These are phyloP conservation scores for Acleris sparsana DNA, from an alignment of 2,888 invertebrate genomes.

Conservation along the genomic window DNA sequence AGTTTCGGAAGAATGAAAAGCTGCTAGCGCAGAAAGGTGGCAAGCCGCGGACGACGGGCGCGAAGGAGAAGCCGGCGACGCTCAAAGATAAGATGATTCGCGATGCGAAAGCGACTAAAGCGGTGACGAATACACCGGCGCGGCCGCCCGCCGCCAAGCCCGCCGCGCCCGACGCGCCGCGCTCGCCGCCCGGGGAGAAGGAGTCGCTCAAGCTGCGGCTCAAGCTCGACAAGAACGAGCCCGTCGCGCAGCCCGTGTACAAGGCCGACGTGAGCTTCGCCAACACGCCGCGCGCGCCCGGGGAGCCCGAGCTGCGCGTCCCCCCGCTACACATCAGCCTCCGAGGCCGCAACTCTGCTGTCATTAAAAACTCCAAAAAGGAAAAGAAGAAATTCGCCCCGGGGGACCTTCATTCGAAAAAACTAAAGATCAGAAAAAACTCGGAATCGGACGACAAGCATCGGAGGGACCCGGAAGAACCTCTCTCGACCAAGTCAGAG, in stretches of 20 bases:
- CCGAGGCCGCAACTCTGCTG: conserved; percentile 92
- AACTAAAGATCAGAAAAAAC: conserved; percentile 77
- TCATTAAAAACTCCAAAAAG: conserved; percentile 91
- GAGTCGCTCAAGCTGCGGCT: conserved; percentile 93
- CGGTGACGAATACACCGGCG: conserved; percentile 58
- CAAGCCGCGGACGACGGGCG: conserved; percentile 65
- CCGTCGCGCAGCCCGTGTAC: conserved; percentile 89
- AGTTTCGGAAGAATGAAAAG: conserved; percentile 58
- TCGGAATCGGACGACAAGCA: conserved; percentile 69
- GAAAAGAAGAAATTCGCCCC: conserved; percentile 83
- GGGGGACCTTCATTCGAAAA: conserved; percentile 79
- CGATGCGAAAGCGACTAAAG: conserved; percentile 71
- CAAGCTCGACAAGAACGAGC: conserved; percentile 92
- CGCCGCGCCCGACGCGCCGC: conserved; percentile 54
- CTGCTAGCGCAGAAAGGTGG: conserved; percentile 66
- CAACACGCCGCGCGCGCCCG: conserved; percentile 68
- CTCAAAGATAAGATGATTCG: conserved; percentile 72
- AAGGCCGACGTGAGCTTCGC: conserved; percentile 85
- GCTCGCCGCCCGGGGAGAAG: conserved; percentile 72
- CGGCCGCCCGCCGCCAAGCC: conserved; percentile 49
- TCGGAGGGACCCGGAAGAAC: conserved; percentile 67
- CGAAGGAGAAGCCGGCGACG: conserved; percentile 72
- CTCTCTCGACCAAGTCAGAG: conserved; percentile 63
- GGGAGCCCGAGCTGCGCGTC: conserved; percentile 89
- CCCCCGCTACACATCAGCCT: conserved; percentile 95